Conservation (phyloP, 2,888 invertebrate species). For the Doris montereyensis region DNA sequence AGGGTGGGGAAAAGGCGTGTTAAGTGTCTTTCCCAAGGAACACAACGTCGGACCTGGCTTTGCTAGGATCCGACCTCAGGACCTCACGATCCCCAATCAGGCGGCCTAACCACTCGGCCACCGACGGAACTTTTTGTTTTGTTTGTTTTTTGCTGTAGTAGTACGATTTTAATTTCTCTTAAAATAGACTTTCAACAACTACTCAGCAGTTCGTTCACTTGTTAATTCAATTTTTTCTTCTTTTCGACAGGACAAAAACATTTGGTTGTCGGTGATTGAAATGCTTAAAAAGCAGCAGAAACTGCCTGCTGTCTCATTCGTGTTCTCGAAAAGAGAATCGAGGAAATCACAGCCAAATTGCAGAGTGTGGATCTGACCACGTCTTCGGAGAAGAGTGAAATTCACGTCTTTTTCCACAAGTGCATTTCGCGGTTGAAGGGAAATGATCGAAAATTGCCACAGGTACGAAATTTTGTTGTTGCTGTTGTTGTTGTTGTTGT, state of each 20-base stretch:
- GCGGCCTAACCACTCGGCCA: too few relatives aligned
- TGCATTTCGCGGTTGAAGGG: conserved; percentile 88
- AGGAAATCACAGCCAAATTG: conserved; percentile 79
- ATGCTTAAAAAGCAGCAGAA: conserved; percentile 87
- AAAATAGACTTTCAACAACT: too few relatives aligned
- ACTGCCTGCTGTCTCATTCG: conserved; percentile 94
- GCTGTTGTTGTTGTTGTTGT: background rate
- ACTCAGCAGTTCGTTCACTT: too few relatives aligned
- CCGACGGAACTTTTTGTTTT: too few relatives aligned
- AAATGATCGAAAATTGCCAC: conserved; percentile 90
- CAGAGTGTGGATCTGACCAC: conserved; percentile 83
- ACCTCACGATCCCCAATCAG: too few relatives aligned
- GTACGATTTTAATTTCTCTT: too few relatives aligned
- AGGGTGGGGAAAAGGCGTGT: too few relatives aligned
- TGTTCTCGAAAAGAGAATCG: conserved; percentile 87
- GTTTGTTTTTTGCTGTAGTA: too few relatives aligned
- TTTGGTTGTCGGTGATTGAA: conserved; percentile 77
- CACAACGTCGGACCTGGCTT: too few relatives aligned
- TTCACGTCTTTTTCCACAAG: conserved; percentile 88
- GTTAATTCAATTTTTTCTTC: too few relatives aligned
- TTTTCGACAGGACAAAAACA: conserved; percentile 80
- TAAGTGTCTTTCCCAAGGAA: too few relatives aligned
- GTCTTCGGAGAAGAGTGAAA: conserved; percentile 86
- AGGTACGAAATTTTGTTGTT: conserved; percentile 74
- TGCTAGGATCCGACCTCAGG: too few relatives aligned